These are phyloP conservation scores for Epinotia nisella DNA, from an alignment of 2,888 invertebrate species.

Conservation along the genomic window DNA sequence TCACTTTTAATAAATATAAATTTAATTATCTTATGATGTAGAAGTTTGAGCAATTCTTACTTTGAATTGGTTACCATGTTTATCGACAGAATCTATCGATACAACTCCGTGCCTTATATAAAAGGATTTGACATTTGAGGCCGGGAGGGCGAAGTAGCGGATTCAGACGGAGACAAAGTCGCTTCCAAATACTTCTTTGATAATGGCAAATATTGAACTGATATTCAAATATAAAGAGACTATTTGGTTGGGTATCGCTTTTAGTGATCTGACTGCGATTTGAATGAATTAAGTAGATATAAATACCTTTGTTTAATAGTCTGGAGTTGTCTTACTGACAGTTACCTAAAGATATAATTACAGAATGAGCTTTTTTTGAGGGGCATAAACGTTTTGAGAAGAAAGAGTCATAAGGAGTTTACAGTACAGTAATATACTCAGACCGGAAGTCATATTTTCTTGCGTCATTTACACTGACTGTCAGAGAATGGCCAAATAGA, in stretches of 20 bases:
- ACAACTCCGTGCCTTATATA: constrained; percentile 64
- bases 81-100: constrained; percentile 48
- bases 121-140: constrained; percentile 83
- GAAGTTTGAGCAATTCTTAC: no score
- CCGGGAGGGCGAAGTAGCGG: constrained; percentile 75
- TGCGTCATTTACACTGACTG: no score
- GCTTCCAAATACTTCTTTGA: constrained; percentile 66
- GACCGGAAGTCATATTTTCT: no score
- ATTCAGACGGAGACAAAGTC: constrained; percentile 78
- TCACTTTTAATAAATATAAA: no score
- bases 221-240: constrained; percentile 64
- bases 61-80: not conserved
- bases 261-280: constrained; percentile 37
- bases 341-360: not conserved
- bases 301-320: constrained; percentile 10
- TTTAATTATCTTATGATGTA: no score
- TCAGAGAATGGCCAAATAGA: no score
- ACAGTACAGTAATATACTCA: no score
- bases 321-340: not conserved
- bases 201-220: constrained; percentile 72
- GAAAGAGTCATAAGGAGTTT: no score
- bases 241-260: constrained; percentile 36
- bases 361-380: not conserved
- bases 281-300: constrained; percentile 25
- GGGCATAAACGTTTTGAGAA: no score